Evolutionary conservation across 2,797 vertebrate genomes (phyloP), one percentile per base, ranked within the genome.

Genomic region (Poliocrania exsul): DNA sequence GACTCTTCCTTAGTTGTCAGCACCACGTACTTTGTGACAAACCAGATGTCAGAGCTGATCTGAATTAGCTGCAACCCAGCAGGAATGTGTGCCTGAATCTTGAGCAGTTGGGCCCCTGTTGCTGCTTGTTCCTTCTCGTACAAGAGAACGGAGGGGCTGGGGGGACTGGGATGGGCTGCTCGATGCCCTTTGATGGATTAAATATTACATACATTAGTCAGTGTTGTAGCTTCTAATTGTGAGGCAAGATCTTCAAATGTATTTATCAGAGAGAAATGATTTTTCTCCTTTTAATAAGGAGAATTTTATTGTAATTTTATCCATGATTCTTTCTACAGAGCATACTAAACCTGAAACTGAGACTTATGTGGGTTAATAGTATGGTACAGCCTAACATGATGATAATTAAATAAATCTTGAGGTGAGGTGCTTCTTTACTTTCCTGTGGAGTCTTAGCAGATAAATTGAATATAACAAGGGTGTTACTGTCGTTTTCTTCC

Each of bases 31-130:
- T 67, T 38, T 82, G 85, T 77, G 91, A 85, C 90, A 96, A 91
- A 77, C 56, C 81, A 93, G 78, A 62, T 93, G 87, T 79, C 74
- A 87, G 54, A 82, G n/a, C 67, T 82, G 81, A 62, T 89, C 51
- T 67, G 50, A 70, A 14, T 64, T 61, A 88, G 65, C 65, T 91
- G 60, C 86, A 75, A 1, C 25, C 70, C 66, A 47, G 53, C 1
- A 18, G 64, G 65, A 35, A 64, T 13, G 37, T 56, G 14, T 24
- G 57, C 82, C 77, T 64, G 50, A 54, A 31, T 6, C 77, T 60
- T 31, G 37, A 70, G 33, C 40, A 26, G 3, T 61, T 84, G 24
- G 28, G 47, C 80, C 29, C 28, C 37, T 81, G 56, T 14, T 81
- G 67, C 81, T 86, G 85, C 79, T 56, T 60, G 31, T 8, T 75